These are phyloP conservation scores for Procambarus clarkii DNA, from an alignment of 1,140 invertebrate species.

Conservation along the genomic window DNA sequence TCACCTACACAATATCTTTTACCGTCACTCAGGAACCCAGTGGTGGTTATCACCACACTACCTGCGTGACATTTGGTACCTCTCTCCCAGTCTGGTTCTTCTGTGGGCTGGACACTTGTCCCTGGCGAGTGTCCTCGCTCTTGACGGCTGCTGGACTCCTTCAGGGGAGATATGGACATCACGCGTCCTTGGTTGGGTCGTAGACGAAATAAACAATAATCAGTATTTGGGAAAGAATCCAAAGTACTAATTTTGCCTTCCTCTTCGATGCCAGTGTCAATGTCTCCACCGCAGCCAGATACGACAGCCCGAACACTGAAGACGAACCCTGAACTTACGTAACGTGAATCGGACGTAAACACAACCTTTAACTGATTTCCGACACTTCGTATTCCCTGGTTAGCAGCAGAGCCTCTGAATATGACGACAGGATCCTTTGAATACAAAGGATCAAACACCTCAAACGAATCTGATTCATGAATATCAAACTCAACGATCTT, in stretches of 20 bases:
- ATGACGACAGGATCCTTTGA: constrained; percentile 5
- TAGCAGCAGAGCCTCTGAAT: constrained; percentile 14
- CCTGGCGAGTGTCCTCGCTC: neutral
- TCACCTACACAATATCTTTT: constrained; percentile 27
- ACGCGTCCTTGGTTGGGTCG: constrained; percentile 39
- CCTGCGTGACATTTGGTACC: constrained; percentile 1
- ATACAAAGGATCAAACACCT: constrained; percentile 47
- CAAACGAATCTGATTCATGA: constrained; percentile 36
- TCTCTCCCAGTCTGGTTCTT: neutral
- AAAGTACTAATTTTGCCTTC: constrained; percentile 38
- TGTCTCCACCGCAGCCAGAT: constrained; percentile 48
- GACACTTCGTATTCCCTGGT: neutral
- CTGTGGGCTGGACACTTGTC: neutral
- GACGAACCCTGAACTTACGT: constrained; percentile 25
- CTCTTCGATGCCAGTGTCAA: constrained; percentile 19
- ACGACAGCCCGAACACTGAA: constrained; percentile 22
- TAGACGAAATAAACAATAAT: constrained; percentile 51
- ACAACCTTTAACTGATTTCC: constrained; percentile 46
- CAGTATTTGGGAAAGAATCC: constrained; percentile 25
- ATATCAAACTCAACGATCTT: constrained; percentile 39
- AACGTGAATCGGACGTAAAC: constrained; percentile 34
- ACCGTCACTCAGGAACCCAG: constrained; percentile 26
- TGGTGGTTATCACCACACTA: constrained; percentile 34
- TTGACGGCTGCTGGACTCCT: neutral
- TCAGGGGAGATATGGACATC: constrained; percentile 23